Base-by-base conservation (phyloP, 2,797 vertebrate species). In the Falco berigora region DNA sequence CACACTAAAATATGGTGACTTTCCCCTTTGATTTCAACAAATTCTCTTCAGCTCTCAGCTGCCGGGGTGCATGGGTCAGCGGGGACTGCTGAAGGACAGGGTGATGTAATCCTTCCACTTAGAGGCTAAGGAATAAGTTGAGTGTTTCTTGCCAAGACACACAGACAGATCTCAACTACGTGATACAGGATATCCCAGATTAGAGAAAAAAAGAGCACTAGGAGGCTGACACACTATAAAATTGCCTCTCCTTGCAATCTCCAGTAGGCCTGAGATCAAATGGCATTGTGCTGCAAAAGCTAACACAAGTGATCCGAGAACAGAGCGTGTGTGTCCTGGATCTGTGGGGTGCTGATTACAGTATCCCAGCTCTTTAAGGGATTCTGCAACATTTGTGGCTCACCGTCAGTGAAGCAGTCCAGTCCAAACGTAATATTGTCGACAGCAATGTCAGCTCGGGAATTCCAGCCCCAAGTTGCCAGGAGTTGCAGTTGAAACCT, bases 381-480 rank as follows among this genome's bases (percentile, higher is more conserved):
- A 71, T 53, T 86, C 62, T 88, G 50, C 52, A 77, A 40, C 23
- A 25, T 73, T 46, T 71, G 62, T 84, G 46, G 64, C 97, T 97
- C 96, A 99, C 99, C 98, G 10, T 98, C 94, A 71, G 93, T 80
- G 86, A 98, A 99, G 97, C 99, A 99, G 68, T 98, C 96, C 36
- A 98, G 97, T 87, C 98, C 98, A 75, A 99, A 95, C 3, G 98
- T 98, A 69, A 99, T 98, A 47, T 99, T 98, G 97, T 99, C 99
- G 0, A 99, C 40, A 59, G 99, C 98, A 28, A 99, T 95, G 90
- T 99, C 98, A 83, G 98, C 99, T 64, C 90, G 96, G 80, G 99
- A 98, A 97, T 98, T 98, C 93, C 97, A 97, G 73, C 74, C 96
- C 99, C 99, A 99, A 64, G 95, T 94, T 32, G 98, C 98, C 42